Evolutionary conservation across 2,888 invertebrate genomes (phyloP), one percentile per base, ranked within the genome.

Genomic region (Escarpia spicata): DNA sequence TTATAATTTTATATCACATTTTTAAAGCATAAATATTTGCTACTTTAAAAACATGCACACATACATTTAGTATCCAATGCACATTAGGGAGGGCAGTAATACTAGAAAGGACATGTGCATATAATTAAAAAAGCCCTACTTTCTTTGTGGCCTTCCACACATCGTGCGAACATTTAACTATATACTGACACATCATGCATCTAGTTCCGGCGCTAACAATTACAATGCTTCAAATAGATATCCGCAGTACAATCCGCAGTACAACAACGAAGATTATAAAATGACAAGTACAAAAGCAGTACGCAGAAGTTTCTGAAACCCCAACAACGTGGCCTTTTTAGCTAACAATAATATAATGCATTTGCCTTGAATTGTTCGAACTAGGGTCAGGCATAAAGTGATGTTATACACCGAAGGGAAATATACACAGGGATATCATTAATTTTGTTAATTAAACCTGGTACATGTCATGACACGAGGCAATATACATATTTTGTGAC

Each of bases 61-160:
- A 26, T 26, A 75, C 19, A 6, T 75, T 75, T 75, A 75, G 19
- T 60, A 60, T 60, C 60, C 15, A 60, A 60, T 26, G 15, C 60
- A 26, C 4, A 15, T 12, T 60, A 12, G 15, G 60, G 60, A 60
- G 26, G 19, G 60, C n/a, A 26, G 75, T 19, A 75, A 75, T 75
- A 60, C 60, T 60, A 75, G 75, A 75, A 75, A 75, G 75, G 75
- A 26, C 75, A 75, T 26, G 75, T 75, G 75, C 26, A 75, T 75
- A 75, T 75, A 75, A 75, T 75, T 75, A 75, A 75, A 52, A 75
- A 75, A 75, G 75, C 75, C 26, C 75, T 75, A 75, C 19, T 75
- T 75, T 19, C 19, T 15, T 26, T 75, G n/a, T 75, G 75, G 75
- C 19, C 75, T 26, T 75, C 75, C 19, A 4, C 26, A 26, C 26